Evolutionary conservation across 2,113 vertebrate genomes (phyloP).

Genomic region (Orientallactaga bullata): DNA sequence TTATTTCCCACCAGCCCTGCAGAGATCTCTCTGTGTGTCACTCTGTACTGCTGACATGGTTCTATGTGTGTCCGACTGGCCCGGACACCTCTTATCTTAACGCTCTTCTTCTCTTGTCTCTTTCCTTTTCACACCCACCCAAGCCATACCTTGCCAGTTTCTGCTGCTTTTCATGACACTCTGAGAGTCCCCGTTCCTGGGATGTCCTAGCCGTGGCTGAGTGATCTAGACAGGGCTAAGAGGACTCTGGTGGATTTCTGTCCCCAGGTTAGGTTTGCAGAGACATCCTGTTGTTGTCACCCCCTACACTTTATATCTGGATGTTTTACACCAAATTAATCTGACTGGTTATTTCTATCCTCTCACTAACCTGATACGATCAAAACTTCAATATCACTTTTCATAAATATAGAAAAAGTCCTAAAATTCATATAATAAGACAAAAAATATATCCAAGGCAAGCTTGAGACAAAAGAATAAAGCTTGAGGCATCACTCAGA

Average conservation of each 20-base stretch:
- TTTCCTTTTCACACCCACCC: neutral
- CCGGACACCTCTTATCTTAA: neutral
- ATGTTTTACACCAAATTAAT: neutral
- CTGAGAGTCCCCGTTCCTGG: neutral
- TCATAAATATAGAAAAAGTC: neutral
- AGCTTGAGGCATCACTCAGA: neutral
- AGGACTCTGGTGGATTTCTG: neutral
- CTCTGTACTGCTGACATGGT: neutral
- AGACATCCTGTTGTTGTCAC: neutral
- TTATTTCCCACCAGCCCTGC: neutral
- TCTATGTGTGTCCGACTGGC: neutral
- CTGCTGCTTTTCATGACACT: neutral
- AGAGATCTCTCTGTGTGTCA: neutral
- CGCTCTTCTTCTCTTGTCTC: neutral
- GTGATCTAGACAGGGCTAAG: neutral
- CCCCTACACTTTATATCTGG: neutral
- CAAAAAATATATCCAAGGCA: neutral
- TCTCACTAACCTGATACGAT: constrained; percentile 3
- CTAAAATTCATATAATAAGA: neutral
- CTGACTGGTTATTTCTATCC: neutral
- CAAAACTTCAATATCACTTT: neutral
- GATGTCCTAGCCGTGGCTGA: neutral
- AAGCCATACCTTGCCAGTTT: neutral
- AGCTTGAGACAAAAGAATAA: neutral
- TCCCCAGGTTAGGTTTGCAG: neutral